Base-by-base conservation (phyloP, 1,140 invertebrate species). In the Calliopsis andreniformis region DNA sequence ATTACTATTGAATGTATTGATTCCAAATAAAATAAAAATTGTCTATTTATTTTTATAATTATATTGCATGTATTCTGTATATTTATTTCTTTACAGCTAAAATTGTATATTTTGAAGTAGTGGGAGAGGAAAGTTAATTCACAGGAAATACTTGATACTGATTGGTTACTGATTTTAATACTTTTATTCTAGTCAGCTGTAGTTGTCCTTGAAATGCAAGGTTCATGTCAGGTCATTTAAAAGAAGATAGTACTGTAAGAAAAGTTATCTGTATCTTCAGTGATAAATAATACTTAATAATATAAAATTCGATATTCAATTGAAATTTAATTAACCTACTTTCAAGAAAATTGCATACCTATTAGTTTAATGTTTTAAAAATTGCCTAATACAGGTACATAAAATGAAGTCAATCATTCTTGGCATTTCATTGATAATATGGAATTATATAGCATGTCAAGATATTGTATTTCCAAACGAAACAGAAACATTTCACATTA, bases 381-480 rank as follows among this genome's bases (percentile, higher is more conserved):
- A 2, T 58, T n/a, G 7, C n/a, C n/a, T n/a, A n/a, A n/a, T n/a
- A n/a, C n/a, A n/a, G n/a, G n/a, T n/a, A n/a, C n/a, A 45, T 35
- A 84, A 68, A n/a, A 86, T 86, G 85, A 83, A 72, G 70, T 76
- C 32, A 47, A 59, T 73, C 61, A 20, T 76, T 58, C 49, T 62
- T 66, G 23, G 63, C 43, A 51, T 53, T 56, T 28, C 30, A 28
- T 45, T 86, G 39, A 49, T 81, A 25, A 75, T 61, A n/a, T 79
- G 32, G 25, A 78, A 20, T 45, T 72, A 14, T 25, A 28, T 72
- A 28, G 75, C 73, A 51, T 70, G 86, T 66, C 87, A 89, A 47
- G 86, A 89, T 35, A 66, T 89, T 64, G 28, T 76, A 23, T 89
- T 85, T 78, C 88, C 88, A 69, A 66, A 10, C 28, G 70, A 86